Evolutionary conservation across 2,113 vertebrate genomes (phyloP).

Genomic region (Monarcha castaneiventris): DNA sequence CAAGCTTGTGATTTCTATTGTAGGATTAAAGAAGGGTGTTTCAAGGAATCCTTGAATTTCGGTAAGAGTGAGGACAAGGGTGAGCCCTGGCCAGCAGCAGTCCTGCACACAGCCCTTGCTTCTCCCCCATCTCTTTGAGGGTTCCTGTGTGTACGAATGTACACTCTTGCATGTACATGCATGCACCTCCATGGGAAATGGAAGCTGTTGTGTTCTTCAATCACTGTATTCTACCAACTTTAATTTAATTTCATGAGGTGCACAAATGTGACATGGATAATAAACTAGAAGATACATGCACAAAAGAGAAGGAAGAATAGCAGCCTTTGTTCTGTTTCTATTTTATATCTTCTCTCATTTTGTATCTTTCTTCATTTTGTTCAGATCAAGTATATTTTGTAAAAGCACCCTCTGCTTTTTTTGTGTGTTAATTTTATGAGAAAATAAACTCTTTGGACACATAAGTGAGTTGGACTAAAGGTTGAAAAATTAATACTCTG

Average conservation of each 20-base stretch:
- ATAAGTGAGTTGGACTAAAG: neutral
- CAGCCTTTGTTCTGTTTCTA: neutral
- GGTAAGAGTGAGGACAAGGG: neutral
- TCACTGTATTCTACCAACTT: neutral
- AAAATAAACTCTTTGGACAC: neutral
- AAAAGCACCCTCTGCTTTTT: neutral
- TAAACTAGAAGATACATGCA: neutral
- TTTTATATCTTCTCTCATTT: neutral
- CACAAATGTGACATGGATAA: neutral
- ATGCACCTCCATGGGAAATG: neutral
- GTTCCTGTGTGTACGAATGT: neutral
- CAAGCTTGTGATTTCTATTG: neutral
- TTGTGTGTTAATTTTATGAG: neutral
- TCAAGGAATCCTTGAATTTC: neutral
- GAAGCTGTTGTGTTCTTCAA: neutral
- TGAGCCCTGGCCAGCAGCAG: neutral
- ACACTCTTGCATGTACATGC: rapidly evolving
- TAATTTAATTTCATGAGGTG: neutral
- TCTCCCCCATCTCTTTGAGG: neutral
- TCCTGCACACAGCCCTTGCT: neutral
- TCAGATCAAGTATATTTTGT: neutral
- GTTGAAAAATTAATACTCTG: neutral
- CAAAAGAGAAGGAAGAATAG: neutral
- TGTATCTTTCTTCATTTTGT: neutral
- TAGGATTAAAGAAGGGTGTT: neutral